Evolutionary conservation across 2,113 vertebrate genomes (phyloP), one percentile per base, ranked within the genome.

Genomic region (Pongo pygmaeus): DNA sequence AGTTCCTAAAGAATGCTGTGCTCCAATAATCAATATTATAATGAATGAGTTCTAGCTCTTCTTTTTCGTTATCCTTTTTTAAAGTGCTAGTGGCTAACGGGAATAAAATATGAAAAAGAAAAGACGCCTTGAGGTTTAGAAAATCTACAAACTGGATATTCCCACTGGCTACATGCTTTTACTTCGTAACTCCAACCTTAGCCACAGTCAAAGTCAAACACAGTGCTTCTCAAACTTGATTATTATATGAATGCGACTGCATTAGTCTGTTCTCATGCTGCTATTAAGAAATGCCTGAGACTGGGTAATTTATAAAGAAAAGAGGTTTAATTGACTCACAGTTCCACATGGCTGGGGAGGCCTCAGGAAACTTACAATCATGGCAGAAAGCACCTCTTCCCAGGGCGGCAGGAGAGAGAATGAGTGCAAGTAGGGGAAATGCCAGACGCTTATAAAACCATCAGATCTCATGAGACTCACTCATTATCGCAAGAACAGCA

Each of bases 11-110:
- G 75, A 97, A 74, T 75, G 46, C 87, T 92, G 17, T 75, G 48
- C 22, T 78, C 84, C 70, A 96, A 85, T 96, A 97, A 94, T 93
- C 95, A 95, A 91, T 92, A 78, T 90, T 70, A 74, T 70, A 90
- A 94, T 87, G 92, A 93, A 96, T 92, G 80, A 91, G 67, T 57
- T 93, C 77, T 81, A 67, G 50, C 20, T 78, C 88, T 96, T 93
- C 46, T 85, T 95, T 86, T 94, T 87, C 86, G 80, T 92, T 94
- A 94, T 46, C 50, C 7, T 81, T 81, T 67, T 86, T 80, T 84
- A 91, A 96, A 97, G 80, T 50, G 85, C 11, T 79, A 81, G 30
- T 84, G 79, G 52, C 84, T 78, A 94, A 93, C 20, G 13, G 88
- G 35, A 95, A 85, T 87, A 92, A 92, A 96, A 84, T 80, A 90